These are phyloP conservation scores for Sylvietta virens DNA, from an alignment of 2,113 vertebrate species.

Conservation along the genomic window DNA sequence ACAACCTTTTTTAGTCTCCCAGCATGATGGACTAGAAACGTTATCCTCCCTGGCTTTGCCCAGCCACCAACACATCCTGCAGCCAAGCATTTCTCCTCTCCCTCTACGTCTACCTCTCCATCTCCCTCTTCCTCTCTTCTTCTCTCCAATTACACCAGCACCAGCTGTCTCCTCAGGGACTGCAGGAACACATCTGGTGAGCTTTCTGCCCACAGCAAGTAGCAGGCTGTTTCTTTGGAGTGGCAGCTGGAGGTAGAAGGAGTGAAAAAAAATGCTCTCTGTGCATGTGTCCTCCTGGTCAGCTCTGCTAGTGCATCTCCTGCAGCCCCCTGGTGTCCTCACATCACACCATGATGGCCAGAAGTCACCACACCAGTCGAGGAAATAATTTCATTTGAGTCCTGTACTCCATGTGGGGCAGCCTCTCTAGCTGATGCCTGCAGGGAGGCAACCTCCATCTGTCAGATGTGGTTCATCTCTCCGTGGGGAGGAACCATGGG, in stretches of 20 bases:
- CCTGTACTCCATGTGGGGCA: background rate
- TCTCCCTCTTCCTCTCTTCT: background rate
- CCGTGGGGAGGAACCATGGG: fast-evolving
- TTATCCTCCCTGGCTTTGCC: background rate
- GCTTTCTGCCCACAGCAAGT: background rate
- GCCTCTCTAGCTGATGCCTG: background rate
- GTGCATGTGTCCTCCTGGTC: background rate
- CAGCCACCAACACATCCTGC: fast-evolving
- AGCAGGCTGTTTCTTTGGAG: background rate
- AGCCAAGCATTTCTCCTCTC: background rate
- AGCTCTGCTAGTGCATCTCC: background rate
- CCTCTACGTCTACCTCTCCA: background rate
- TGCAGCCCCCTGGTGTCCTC: background rate
- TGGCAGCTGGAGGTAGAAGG: background rate
- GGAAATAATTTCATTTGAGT: background rate
- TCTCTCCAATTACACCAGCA: background rate
- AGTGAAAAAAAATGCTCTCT: background rate
- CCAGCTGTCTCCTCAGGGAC: background rate
- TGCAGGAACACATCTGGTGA: background rate
- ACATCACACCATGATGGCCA: background rate
- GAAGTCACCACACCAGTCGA: background rate
- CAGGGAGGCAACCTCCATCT: background rate
- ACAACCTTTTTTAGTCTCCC: background rate
- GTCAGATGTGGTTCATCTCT: background rate
- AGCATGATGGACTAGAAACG: background rate